Base-by-base conservation (phyloP, 1,140 invertebrate species). In the Microplitis demolitor region DNA sequence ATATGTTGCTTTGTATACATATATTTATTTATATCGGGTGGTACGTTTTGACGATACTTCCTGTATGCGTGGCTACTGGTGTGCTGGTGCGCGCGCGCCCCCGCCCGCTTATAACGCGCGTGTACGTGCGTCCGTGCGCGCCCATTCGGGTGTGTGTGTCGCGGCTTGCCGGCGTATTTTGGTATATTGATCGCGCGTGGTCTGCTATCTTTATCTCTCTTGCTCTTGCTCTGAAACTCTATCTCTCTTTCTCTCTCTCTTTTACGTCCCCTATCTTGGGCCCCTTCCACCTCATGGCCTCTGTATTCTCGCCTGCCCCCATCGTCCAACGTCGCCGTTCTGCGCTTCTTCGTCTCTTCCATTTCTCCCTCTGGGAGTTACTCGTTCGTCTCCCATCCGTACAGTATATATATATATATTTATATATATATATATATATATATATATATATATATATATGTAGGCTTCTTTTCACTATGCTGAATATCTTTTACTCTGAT, bases 111-210 rank as follows among this genome's bases (percentile, higher is more conserved):
- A 24, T 24, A 70, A 75, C 73, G 74, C 76, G 74, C 69, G 75
- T 78, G 69, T 74, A 64, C 31, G 76, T 69, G 71, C 66, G 54
- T 73, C 50, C 69, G 61, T 66, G 62, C 54, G 67, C 58, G 14
- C 14, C 33, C 54, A 51, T 73, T 68, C 62, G 54, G 34, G 60
- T 75, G 74, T 75, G 61, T 77, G 80, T 78, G 82, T 79, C 75
- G 78, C 79, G 81, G 78, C 78, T 82, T 85, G 83, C 80, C 83
- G 82, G 80, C 81, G 84, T 87, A 85, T 85, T 87, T 87, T 87
- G 85, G 84, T 87, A 87, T 87, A 87, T 87, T 87, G 85, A 87
- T 87, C 85, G 86, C 79, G 80, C 81, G 66, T 71, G 66, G 83
- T 87, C 83, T 83, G 83, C 88, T 87, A 87, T 86, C 87, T 87